Evolutionary conservation across 2,113 vertebrate species (phyloP), one percentile per base, ranked within the genome.

Genomic region (Macquaria australasica): DNA sequence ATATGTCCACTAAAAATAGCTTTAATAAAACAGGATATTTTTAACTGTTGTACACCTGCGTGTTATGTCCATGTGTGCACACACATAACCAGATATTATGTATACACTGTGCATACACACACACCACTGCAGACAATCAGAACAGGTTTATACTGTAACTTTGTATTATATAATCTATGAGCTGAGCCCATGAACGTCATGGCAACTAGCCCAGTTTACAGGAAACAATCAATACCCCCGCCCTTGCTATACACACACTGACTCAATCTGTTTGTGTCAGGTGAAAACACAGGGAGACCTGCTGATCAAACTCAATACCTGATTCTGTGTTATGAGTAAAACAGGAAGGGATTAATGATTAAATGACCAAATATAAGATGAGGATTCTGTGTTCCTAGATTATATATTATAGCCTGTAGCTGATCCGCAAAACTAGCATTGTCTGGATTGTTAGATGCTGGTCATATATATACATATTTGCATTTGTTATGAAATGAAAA

Each of bases 161-260:
- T 14, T 55, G 14, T 20, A 23, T 62, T 63, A 60, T 67, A 25
- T 79, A 84, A 80, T 75, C 77, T 62, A 62, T 62, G 53, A 79
- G 3, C 39, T 2, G 53, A 59, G 77, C 51, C 39, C 66, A 34
- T 37, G 28, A 8, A 41, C 16, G 21, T 55, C 6, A 64, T 62
- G 55, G 63, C 51, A 48, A 64, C 14, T 39, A 11, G 11, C 51
- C 51, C 18, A 58, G 34, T 70, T 55, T 68, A 79, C 15, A 55
- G 63, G 21, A 73, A 64, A 73, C 69, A 64, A 34, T 73, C 59
- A n/a, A 41, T 55, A 31, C 28, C 3, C 12, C 11, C 15, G 1
- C 8, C 0, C 31, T 34, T 3, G 12, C 10, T 10, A 18, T 25
- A 67, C 31, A 48, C n/a, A 43, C 16, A 8, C 25, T 12, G 20